Conservation (phyloP, 2,888 invertebrate genomes). For the Macrostomum cliftonense region DNA sequence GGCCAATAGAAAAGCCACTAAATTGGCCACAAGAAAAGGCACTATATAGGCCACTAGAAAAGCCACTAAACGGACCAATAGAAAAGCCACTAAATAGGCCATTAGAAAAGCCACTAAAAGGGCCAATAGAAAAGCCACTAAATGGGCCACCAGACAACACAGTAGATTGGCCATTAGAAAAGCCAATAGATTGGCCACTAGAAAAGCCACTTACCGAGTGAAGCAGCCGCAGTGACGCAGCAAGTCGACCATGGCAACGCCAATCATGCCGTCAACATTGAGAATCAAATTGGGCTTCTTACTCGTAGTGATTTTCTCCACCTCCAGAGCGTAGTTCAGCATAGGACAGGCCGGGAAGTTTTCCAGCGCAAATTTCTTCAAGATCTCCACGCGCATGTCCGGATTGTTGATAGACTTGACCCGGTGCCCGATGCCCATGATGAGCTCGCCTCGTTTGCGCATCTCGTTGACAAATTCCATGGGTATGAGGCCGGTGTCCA, state of each 20-base stretch:
- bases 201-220: constrained; percentile 48
- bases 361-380: constrained; percentile 80
- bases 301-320: constrained; percentile 87
- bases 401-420: constrained; percentile 84
- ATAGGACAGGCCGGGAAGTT: constrained; percentile 82
- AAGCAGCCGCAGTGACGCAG: constrained; percentile 79
- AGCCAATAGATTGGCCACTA: no score
- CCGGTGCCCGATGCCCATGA: constrained; percentile 95
- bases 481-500: constrained; percentile 76
- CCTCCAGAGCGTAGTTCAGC: constrained; percentile 83
- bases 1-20: no score
- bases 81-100: no score
- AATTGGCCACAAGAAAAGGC: no score
- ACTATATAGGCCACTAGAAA: no score
- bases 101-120: no score
- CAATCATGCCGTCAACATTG: constrained; percentile 96
- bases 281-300: constrained; percentile 99
- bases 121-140: no score
- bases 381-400: constrained; percentile 85
- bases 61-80: no score
- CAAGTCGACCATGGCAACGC: constrained; percentile 87
- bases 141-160: no score
- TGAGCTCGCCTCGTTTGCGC: constrained; percentile 83
- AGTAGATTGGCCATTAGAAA: no score
- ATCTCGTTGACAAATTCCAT: constrained; percentile 96